phyloP scores from a whole-genome alignment of 2,797 vertebrate species.

The Parambassis ranga region DNA sequence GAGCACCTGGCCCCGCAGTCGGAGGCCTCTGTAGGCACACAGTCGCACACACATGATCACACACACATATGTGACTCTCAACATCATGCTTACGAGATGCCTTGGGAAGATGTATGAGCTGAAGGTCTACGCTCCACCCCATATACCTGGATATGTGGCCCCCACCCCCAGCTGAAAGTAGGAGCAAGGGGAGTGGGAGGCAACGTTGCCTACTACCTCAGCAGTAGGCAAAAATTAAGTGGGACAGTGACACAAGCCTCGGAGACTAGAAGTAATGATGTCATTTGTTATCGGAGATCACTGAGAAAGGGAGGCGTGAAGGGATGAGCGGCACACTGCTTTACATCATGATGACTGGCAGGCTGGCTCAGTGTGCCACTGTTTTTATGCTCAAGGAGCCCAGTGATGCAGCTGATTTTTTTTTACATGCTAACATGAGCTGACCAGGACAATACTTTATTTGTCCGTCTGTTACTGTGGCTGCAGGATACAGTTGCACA shows the following conservation, averaged over 20 bases:
- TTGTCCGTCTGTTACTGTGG: no score
- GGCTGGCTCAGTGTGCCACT: no score
- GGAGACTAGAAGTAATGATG: slow-evolving; percentile 62
- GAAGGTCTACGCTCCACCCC: slow-evolving; percentile 2
- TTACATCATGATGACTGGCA: slow-evolving; percentile 8
- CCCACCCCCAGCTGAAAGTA: background rate
- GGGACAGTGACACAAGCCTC: slow-evolving; percentile 60
- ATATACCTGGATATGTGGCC: background rate
- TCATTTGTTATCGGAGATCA: slow-evolving; percentile 67
- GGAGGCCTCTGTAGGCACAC: slow-evolving; percentile 9
- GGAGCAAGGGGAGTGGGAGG: background rate
- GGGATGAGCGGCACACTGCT: slow-evolving; percentile 22
- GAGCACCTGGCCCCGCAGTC: slow-evolving; percentile 44
- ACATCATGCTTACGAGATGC: background rate
- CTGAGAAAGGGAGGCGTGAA: slow-evolving; percentile 10
- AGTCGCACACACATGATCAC: background rate
- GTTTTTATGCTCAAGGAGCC: no score
- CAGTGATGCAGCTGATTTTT: background rate
- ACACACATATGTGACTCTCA: background rate
- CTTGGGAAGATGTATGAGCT: slow-evolving; percentile 50
- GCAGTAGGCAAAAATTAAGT: slow-evolving; percentile 69
- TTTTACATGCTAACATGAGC: no score
- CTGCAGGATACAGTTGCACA: background rate
- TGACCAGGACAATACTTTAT: no score
- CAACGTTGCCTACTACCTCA: slow-evolving; percentile 64